Evolutionary conservation across 1,140 invertebrate species (phyloP).

Genomic region (Dendrolimus kikuchii): DNA sequence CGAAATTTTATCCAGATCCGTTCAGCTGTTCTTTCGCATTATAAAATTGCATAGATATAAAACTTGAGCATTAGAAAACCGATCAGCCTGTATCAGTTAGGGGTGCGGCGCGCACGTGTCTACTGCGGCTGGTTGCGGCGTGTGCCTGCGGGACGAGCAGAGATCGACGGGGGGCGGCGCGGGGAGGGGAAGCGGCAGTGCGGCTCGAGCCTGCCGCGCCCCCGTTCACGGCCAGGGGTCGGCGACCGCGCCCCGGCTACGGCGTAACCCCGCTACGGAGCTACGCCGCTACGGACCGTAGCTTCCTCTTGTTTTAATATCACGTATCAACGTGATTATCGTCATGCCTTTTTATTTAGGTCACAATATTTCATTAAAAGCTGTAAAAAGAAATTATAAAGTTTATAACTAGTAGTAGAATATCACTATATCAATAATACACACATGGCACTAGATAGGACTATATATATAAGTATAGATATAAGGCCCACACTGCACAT

Average conservation of each 20-base stretch:
- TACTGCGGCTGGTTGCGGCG: slow-evolving; percentile 12
- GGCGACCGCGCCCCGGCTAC: slow-evolving; percentile 61
- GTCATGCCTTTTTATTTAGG: slow-evolving; percentile 46
- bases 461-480: no score
- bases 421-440: no score
- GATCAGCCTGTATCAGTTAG: slow-evolving; percentile 28
- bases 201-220: slow-evolving; percentile 49
- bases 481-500: no score
- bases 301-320: slow-evolving; percentile 55
- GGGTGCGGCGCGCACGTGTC: slow-evolving; percentile 36
- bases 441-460: no score
- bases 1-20: no score
- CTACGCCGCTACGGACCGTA: slow-evolving; percentile 39
- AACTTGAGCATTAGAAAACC: neutral
- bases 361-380: slow-evolving; percentile 19
- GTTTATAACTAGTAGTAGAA: no score
- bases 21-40: no score
- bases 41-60: no score
- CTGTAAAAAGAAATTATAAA: no score
- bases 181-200: slow-evolving; percentile 9
- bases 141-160: slow-evolving; percentile 14
- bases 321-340: slow-evolving; percentile 22
- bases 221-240: slow-evolving; percentile 70
- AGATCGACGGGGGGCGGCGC: slow-evolving; percentile 12
- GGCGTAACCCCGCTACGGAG: slow-evolving; percentile 61